phyloP scores from a whole-genome alignment of 2,888 invertebrate genomes.

The Polyommatus icarus region DNA sequence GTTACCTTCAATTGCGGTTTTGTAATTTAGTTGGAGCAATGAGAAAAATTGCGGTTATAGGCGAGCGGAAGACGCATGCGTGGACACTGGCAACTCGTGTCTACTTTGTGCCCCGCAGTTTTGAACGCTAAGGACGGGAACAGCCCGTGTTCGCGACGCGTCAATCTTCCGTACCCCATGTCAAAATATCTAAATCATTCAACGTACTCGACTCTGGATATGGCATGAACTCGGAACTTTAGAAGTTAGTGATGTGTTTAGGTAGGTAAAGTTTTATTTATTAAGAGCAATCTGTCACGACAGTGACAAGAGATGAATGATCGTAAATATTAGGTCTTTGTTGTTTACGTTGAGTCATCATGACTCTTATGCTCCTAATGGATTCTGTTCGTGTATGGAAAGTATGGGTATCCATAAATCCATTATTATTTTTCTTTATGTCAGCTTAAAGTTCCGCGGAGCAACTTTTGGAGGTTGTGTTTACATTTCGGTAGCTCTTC shows the following conservation, averaged over 20 bases:
- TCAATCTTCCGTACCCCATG: conserved; percentile 49
- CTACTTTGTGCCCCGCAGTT: conserved; percentile 55
- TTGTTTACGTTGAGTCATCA: conserved; percentile 50
- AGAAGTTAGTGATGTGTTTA: conserved; percentile 47
- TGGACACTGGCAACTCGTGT: conserved; percentile 42
- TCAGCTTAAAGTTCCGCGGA: background rate
- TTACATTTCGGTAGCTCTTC: background rate
- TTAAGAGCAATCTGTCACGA: conserved; percentile 52
- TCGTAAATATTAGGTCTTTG: conserved; percentile 62
- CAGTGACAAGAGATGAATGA: conserved; percentile 65
- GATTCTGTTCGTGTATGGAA: conserved; percentile 44
- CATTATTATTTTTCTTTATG: conserved; percentile 26
- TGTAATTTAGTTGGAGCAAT: conserved; percentile 70
- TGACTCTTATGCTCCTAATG: conserved; percentile 50
- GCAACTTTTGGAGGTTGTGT: background rate
- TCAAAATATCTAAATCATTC: conserved; percentile 73
- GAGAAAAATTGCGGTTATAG: conserved; percentile 65
- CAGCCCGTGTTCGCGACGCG: conserved; percentile 48
- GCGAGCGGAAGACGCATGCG: conserved; percentile 54
- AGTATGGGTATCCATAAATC: conserved; percentile 29
- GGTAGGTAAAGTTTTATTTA: conserved; percentile 47
- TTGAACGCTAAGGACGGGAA: conserved; percentile 50
- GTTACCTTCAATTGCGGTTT: conserved; percentile 67
- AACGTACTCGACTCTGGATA: conserved; percentile 47
- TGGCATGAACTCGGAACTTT: conserved; percentile 40